These are phyloP conservation scores for Proisotoma minuta DNA, from an alignment of 2,888 invertebrate genomes.

Conservation along the genomic window DNA sequence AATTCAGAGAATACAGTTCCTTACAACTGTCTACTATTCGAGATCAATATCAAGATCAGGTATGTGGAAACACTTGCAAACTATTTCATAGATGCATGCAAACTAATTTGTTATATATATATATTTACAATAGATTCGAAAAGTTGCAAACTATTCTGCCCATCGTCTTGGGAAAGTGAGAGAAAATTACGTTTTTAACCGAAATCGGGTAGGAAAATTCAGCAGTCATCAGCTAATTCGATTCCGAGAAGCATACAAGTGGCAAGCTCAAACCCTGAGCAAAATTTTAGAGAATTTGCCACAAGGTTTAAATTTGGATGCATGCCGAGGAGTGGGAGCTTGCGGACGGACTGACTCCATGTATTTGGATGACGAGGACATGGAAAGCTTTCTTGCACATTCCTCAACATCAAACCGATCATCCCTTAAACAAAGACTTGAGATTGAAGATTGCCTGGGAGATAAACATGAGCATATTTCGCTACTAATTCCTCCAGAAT, in stretches of 20 bases:
- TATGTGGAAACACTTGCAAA: slow-evolving; percentile 50
- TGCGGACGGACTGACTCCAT: slow-evolving; percentile 72
- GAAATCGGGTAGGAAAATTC: slow-evolving; percentile 89
- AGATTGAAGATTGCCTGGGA: not conserved
- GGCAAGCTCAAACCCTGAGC: slow-evolving; percentile 90
- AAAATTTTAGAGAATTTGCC: slow-evolving; percentile 90
- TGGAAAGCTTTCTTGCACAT: not conserved
- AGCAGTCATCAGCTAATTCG: slow-evolving; percentile 86
- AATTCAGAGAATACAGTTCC: slow-evolving; percentile 86
- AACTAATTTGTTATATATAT: not conserved
- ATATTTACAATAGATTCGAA: slow-evolving; percentile 65
- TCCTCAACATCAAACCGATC: not conserved
- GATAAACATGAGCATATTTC: slow-evolving; percentile 42
- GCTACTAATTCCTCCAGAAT: slow-evolving; percentile 40
- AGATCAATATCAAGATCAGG: slow-evolving; percentile 91
- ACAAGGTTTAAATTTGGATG: slow-evolving; percentile 50
- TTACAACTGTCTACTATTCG: slow-evolving; percentile 70
- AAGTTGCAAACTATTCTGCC: slow-evolving; percentile 86
- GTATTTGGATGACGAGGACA: slow-evolving; percentile 57
- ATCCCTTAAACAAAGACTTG: not conserved
- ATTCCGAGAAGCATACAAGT: slow-evolving; percentile 87
- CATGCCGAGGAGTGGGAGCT: slow-evolving; percentile 72
- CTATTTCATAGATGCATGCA: not conserved
- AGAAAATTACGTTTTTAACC: slow-evolving; percentile 91
- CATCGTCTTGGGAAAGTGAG: slow-evolving; percentile 87